Percentiles rank a stretch among this genome's conserved stretches.
Evolutionary conservation across 1,140 invertebrate genomes (phyloP).

Genomic region (Pseudomyrmex cubaensis): DNA sequence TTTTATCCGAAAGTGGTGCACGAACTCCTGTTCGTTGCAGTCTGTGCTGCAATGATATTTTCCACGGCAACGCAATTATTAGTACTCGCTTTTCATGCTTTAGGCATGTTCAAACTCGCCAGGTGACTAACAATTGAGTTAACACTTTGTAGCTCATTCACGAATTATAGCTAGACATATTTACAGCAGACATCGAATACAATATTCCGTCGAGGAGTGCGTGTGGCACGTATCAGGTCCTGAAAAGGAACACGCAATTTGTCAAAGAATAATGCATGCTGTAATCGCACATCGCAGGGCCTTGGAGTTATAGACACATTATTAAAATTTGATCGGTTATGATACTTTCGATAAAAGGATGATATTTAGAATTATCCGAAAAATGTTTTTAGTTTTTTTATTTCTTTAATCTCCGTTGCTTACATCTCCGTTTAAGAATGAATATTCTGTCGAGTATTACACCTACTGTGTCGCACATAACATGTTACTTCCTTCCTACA

Average conservation of each 20-base stretch:
- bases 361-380: too few relatives aligned
- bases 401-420: too few relatives aligned
- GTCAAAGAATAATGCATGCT: too few relatives aligned
- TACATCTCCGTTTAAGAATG: too few relatives aligned
- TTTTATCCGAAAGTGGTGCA: background rate
- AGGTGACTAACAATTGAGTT: background rate
- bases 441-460: too few relatives aligned
- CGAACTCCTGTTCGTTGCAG: background rate
- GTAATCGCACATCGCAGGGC: too few relatives aligned
- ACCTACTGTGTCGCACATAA: too few relatives aligned
- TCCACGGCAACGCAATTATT: background rate
- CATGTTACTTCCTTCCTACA: too few relatives aligned
- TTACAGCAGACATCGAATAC: conserved; percentile 24
- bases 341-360: too few relatives aligned
- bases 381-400: too few relatives aligned
- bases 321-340: too few relatives aligned
- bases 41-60: background rate
- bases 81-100: conserved; percentile 4
- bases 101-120: conserved; percentile 11
- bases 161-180: background rate
- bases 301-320: too few relatives aligned
- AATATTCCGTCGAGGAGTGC: background rate
- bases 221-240: background rate
- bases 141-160: background rate
- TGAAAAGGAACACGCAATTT: background rate